These are phyloP conservation scores for Arenaria interpres DNA, from an alignment of 2,113 vertebrate genomes.

Conservation along the genomic window DNA sequence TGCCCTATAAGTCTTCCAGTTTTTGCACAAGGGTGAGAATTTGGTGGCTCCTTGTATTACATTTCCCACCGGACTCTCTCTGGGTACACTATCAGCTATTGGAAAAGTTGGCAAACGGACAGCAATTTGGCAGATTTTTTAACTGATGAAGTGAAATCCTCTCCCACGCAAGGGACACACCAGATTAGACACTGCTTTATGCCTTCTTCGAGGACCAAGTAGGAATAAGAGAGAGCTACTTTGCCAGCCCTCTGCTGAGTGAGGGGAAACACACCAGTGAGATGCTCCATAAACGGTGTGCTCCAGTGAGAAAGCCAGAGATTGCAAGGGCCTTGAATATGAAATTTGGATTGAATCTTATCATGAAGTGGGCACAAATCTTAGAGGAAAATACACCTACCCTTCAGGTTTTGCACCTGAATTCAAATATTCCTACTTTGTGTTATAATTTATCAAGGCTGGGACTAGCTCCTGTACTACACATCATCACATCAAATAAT, in stretches of 20 bases:
- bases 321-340: background rate
- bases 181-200: background rate
- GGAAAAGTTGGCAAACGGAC: background rate
- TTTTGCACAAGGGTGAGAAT: background rate
- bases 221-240: background rate
- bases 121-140: background rate
- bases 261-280: background rate
- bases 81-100: background rate
- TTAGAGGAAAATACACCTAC: background rate
- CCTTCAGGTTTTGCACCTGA: background rate
- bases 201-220: background rate
- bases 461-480: background rate
- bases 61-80: background rate
- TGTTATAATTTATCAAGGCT: background rate
- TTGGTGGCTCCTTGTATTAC: background rate
- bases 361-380: background rate
- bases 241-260: background rate
- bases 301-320: background rate
- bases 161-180: accelerated
- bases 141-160: background rate
- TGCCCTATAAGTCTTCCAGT: background rate
- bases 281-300: background rate
- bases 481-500: background rate
- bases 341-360: background rate
- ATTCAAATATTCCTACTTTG: background rate